Conservation (phyloP, 2,797 vertebrate genomes). For the Botia kubotai region DNA sequence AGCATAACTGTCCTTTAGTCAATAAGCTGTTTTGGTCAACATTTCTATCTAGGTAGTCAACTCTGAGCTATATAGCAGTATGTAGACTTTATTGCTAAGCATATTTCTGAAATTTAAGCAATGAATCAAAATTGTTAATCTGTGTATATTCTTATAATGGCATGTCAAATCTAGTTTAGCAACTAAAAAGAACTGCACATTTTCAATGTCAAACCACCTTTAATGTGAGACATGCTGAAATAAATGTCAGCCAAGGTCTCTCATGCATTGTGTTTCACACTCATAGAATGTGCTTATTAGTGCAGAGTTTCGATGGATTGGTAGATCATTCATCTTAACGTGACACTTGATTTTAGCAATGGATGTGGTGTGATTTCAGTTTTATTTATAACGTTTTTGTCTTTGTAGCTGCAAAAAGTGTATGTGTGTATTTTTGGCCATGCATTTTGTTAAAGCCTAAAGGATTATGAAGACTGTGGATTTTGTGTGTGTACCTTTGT, state of each 20-base stretch:
- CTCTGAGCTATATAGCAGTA: neutral
- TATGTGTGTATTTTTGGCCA: constrained; percentile 21
- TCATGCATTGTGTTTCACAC: constrained; percentile 6
- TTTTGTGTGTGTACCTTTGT: constrained; percentile 13
- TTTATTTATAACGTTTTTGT: constrained; percentile 12
- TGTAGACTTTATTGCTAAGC: neutral
- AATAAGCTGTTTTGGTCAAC: neutral
- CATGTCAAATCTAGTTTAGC: neutral
- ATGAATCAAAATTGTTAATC: neutral
- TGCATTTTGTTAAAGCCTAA: constrained; percentile 18
- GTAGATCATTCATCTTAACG: constrained; percentile 15
- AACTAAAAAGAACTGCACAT: neutral
- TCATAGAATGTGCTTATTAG: constrained; percentile 16
- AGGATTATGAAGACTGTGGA: constrained; percentile 14
- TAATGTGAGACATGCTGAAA: constrained; percentile 8
- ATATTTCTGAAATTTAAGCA: neutral
- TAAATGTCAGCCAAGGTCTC: constrained; percentile 26
- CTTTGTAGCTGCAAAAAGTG: constrained; percentile 9
- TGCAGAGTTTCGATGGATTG: constrained; percentile 36
- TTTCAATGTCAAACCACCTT: constrained; percentile 9
- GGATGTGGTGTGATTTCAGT: constrained; percentile 2
- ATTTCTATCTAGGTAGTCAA: neutral
- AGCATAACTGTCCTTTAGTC: neutral
- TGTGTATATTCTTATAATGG: neutral
- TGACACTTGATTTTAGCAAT: constrained; percentile 32